phyloP scores from a whole-genome alignment of 2,797 vertebrate species.

The Molossus alvarezi region DNA sequence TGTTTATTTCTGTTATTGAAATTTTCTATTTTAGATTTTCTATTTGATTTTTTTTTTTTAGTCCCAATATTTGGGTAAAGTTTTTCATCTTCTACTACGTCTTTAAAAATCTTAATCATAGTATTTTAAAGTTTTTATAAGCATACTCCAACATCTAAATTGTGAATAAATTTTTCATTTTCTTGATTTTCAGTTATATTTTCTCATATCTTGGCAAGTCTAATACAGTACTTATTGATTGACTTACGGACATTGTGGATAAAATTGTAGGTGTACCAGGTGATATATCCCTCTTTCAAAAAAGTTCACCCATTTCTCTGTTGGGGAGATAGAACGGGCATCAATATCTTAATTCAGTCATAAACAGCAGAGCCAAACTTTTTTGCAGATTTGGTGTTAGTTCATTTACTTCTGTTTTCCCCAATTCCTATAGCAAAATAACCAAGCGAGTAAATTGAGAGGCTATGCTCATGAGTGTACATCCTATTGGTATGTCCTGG shows the following conservation, averaged over 20 bases:
- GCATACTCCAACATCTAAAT: neutral
- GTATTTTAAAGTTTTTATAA: conserved; percentile 11
- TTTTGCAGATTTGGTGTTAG: neutral
- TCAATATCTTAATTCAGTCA: neutral
- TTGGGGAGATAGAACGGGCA: neutral
- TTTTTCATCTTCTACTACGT: neutral
- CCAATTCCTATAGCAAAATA: neutral
- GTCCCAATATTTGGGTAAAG: neutral
- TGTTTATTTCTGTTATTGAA: neutral
- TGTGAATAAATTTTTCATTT: neutral
- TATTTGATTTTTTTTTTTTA: neutral
- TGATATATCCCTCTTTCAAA: neutral
- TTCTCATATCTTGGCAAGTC: neutral
- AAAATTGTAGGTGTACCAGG: neutral
- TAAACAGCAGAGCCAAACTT: neutral
- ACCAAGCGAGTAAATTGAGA: neutral
- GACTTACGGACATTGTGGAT: neutral
- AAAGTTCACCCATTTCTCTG: neutral
- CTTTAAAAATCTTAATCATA: conserved; percentile 17
- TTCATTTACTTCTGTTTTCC: neutral
- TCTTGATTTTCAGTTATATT: neutral
- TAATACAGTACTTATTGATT: neutral
- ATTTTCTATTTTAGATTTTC: conserved; percentile 3
- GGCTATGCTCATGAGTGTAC: neutral
- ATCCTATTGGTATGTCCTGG: neutral